Base-by-base conservation (phyloP, 2,797 vertebrate genomes). In the Borostomias antarcticus region DNA sequence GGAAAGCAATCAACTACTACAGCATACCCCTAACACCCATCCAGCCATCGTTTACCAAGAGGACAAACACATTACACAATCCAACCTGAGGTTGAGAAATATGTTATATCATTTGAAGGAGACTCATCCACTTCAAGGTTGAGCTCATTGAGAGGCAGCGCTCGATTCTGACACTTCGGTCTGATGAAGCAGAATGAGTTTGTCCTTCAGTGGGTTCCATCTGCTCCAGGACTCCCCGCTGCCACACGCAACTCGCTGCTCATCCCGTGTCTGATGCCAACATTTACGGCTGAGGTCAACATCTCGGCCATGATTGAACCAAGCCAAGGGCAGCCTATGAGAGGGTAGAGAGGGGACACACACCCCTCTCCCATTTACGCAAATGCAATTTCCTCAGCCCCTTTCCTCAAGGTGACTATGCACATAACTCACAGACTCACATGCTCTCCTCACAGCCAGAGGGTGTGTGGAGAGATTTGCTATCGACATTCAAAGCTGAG, bases 391-490 rank as follows among this genome's bases (percentile, higher is more conserved):
- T 86, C 76, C 78, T 62, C 74, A 52, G 78, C 72, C 63, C 68
- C 58, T 73, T 83, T 76, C 64, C 70, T 86, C 89, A 93, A 91
- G 89, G 89, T 89, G 86, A 91, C 79, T 81, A 82, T 72, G 73
- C 72, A 77, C 81, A 86, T 88, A 83, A 85, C 73, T 89, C 85
- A 83, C 62, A 79, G 68, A 81, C 65, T 76, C 75, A 43, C 40
- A 43, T 74, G 68, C 68, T 66, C 75, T 82, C 72, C 65, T 47
- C 35, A 59, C 62, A 64, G 70, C 68, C 53, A 37, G 47, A 63
- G 0, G 9, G 25, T 52, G 35, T 48, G 33, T 23, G 43, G 48
- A 69, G 40, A 56, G 48, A 66, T 43, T 47, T 23, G 59, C 13
- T 43, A 29, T 32, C 10, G 52, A 19, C 19, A 9, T 23, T 59